Evolutionary conservation across 2,797 vertebrate species (phyloP).

Genomic region (Nothura maculosa): DNA sequence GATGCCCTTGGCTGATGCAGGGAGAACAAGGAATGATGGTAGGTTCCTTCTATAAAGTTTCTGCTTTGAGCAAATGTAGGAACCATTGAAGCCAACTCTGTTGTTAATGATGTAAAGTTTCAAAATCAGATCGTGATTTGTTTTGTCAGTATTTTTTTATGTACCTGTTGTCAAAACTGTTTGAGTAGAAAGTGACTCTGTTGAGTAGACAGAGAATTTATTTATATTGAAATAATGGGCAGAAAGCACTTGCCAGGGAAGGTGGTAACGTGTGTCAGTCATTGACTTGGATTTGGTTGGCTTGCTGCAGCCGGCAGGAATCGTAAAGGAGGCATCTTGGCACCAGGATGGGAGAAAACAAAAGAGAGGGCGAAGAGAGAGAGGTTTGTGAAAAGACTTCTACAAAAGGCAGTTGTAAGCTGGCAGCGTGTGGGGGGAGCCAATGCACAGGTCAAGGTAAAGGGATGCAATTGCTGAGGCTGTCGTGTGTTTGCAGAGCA

Average conservation of each 20-base stretch:
- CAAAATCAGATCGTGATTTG: neutral
- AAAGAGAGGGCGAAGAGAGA: neutral
- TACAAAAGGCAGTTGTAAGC: neutral
- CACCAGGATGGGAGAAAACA: neutral
- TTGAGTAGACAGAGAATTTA: neutral
- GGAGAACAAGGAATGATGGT: neutral
- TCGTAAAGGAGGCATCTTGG: neutral
- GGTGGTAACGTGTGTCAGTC: accelerated
- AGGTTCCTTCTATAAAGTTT: neutral
- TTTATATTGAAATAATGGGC: neutral
- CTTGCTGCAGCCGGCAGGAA: neutral
- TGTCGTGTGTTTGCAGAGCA: neutral
- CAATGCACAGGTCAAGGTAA: accelerated
- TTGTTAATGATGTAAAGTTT: neutral
- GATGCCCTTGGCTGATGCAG: neutral
- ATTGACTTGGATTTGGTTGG: accelerated
- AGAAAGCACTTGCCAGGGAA: neutral
- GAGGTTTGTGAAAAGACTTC: neutral
- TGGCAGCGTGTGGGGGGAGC: neutral
- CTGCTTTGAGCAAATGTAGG: neutral
- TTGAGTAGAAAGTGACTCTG: neutral
- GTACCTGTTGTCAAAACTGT: neutral
- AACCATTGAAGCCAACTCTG: neutral
- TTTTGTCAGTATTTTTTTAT: neutral
- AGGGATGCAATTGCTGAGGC: accelerated